Evolutionary conservation across 2,888 invertebrate genomes (phyloP), one percentile per base, ranked within the genome.

Genomic region (Patella ulyssiponensis): DNA sequence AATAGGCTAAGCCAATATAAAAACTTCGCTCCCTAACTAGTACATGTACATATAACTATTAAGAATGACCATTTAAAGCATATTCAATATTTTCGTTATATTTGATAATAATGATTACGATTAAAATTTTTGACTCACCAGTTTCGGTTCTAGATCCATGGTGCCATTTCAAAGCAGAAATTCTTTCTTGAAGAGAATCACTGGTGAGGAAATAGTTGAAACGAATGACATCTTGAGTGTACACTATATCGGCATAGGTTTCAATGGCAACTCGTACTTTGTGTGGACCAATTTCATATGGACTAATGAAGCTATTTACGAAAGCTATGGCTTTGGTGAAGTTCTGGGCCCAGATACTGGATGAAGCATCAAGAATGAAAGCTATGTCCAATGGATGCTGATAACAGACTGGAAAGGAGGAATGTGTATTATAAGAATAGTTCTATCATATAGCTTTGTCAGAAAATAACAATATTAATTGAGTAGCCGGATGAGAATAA

Each of bases 271-370:
- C 64, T 64, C 23, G 64, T 11, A 82, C 82, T 20, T 75, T 75
- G 12, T 71, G 51, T 3, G 76, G 81, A 3, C 77, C 78, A 52
- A 83, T 80, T 54, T 83, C 75, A 72, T 79, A 83, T 15, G 69
- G 70, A 51, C 75, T 71, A 4, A 81, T 74, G 27, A 83, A 81
- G 69, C 80, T 76, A 51, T 81, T 77, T 2, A 81, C 70, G 70
- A 83, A 83, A 76, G 79, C 76, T 14, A 80, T 74, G 3, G 77
- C 82, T 1, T 76, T 4, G 75, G 82, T 83, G 75, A 83, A 83
- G 77, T 83, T 83, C 9, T 76, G 70, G 2, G 74, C 76, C 80
- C 80, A 80, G 72, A 83, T 80, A 70, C 80, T 80, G 23, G 79
- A 71, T 9, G 78, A 80, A 0, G 76, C 74, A 73, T 83, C 80